Base-by-base conservation (phyloP, 2,797 vertebrate genomes). In the Gobio occitaniae region DNA sequence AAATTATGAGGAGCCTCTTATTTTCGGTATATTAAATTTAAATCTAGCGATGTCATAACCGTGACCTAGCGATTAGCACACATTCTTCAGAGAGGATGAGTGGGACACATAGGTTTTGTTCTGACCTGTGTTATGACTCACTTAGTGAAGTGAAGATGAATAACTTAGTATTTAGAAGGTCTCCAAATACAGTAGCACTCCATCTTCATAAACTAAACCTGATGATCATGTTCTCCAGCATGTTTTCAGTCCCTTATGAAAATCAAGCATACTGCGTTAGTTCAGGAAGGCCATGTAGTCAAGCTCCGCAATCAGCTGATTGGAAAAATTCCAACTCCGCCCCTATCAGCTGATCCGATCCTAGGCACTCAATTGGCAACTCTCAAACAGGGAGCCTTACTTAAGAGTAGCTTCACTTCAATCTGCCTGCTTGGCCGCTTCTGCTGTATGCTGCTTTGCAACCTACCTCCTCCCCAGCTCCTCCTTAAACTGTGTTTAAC, bases 61-160 rank as follows among this genome's bases (percentile, higher is more conserved):
- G 7, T 41, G 52, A 61, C 12, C 19, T 44, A 16, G 54, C 13
- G n/a, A 38, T 76, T 76, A 38, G 2, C 6, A 1, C 47, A 74
- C 61, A 50, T 13, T 17, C 6, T 54, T 48, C 50, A 19, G 48
- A 54, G 12, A 77, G 19, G 32, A 59, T 77, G 74, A 77, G 52
- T 59, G 13, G 6, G 21, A 25, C 36, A 77, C 21, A n/a, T 32
- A 44, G 36, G 36, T 77, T 59, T 59, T 36, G 44, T 78, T 77
- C 13, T 78, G 54, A 59, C 52, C 52, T 59, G 36, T 61, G 8
- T 61, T 61, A 56, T 61, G 21, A 78, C 36, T 61, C 36, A 54
- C 29, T 52, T 17, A n/a, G 74, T 56, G 32, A 76, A 75, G 72
- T 3, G 29, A 54, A 38, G 19, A 76, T 59, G 36, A 77, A 77